Base-by-base conservation (phyloP, 2,888 invertebrate species). In the Drosophila recens region DNA sequence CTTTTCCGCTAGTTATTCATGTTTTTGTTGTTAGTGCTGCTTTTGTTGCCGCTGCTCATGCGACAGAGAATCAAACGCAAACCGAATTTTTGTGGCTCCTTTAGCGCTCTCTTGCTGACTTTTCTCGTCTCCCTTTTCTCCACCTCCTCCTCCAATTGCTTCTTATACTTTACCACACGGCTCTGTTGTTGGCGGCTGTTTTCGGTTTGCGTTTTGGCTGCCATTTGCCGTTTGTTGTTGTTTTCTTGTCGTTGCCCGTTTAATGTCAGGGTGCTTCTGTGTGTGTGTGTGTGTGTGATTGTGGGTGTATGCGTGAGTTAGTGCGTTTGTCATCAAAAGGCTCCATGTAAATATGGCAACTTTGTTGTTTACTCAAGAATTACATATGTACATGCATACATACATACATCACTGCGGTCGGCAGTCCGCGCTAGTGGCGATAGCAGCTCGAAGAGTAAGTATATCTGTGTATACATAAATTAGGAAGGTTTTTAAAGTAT, bases 41-140 rank as follows among this genome's bases (percentile, higher is more conserved):
- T 51, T 4, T 54, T 67, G 58, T 43, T 34, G 38, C 33, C 43
- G 68, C 62, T 57, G 77, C 72, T 70, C 66, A 71, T 71, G 78
- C 79, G 79, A 76, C 73, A 72, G 72, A 76, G 82, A 87, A 90
- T 89, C 82, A 84, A 89, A 87, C 80, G 67, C 75, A 76, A 77
- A 82, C 83, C 83, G 64, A 82, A 87, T 90, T 87, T 86, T 89
- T 89, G 90, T 68, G 89, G 89, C 74, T 86, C 75, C 81, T 67
- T 79, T 82, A 68, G 57, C 72, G 20, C 48, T 38, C 48, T 27
- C 52, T 48, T 11, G 4, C 9, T 4, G 5, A 17, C 53, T 46
- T 33, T 23, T n/a, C 61, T 34, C 40, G 8, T 20, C 9, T 33
- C n/a, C 23, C 34, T 52, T 34, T 36, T n/a, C 23, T 4, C 30